These are phyloP conservation scores for Hemiprocne comata DNA, from an alignment of 2,113 vertebrate species.

Conservation along the genomic window DNA sequence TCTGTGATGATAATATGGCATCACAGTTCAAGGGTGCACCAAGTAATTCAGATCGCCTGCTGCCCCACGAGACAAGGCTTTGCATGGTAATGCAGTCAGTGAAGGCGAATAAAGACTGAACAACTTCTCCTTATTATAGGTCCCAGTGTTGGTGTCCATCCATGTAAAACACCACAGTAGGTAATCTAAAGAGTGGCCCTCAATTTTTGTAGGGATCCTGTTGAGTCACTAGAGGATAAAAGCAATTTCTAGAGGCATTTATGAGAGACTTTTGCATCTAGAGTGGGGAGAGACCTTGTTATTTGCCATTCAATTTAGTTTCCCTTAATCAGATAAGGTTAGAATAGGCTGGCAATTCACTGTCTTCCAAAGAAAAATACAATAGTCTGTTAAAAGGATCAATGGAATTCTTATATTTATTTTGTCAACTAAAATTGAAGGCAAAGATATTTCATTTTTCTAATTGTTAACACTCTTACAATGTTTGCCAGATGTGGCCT, in stretches of 20 bases:
- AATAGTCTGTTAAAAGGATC: constrained; percentile 48
- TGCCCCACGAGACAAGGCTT: accelerated
- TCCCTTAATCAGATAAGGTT: neutral
- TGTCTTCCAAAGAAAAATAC: neutral
- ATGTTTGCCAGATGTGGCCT: constrained; percentile 62
- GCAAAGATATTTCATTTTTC: constrained; percentile 53
- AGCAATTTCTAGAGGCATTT: constrained; percentile 13
- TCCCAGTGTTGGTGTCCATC: neutral
- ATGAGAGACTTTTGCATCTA: neutral
- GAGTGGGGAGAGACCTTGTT: neutral
- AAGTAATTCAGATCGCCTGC: neutral
- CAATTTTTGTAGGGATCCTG: neutral
- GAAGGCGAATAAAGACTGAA: neutral
- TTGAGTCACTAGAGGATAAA: neutral
- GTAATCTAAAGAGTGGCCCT: neutral
- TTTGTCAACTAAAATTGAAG: constrained; percentile 55
- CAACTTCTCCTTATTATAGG: neutral
- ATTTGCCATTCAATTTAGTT: neutral
- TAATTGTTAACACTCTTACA: constrained; percentile 51
- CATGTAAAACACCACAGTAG: neutral
- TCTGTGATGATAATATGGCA: neutral
- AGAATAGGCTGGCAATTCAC: constrained; percentile 15
- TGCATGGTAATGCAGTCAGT: accelerated
- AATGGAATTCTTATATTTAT: constrained; percentile 55
- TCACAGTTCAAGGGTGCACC: neutral